Evolutionary conservation across 2,888 invertebrate species (phyloP).

Genomic region (Unio pictorum): DNA sequence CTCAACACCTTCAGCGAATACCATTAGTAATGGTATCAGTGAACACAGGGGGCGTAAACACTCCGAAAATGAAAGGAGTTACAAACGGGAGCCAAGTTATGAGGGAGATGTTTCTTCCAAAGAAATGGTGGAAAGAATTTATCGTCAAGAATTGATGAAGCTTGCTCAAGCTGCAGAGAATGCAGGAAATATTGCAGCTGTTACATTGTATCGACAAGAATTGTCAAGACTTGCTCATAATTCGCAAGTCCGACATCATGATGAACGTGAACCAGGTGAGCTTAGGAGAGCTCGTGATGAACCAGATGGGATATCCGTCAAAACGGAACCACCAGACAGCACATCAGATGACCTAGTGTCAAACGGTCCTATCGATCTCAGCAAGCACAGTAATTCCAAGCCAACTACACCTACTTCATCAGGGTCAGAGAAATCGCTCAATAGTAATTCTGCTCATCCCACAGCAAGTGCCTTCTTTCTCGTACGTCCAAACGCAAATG

Average conservation of each 20-base stretch:
- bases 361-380: conserved; percentile 62
- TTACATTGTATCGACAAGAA: conserved; percentile 92
- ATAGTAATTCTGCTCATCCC: conserved; percentile 47
- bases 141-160: conserved; percentile 84
- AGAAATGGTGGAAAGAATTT: conserved; percentile 76
- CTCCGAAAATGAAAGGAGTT: conserved; percentile 22
- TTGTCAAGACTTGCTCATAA: conserved; percentile 85
- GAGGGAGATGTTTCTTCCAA: conserved; percentile 76
- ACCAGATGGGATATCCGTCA: conserved; percentile 41
- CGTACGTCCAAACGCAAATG: conserved; percentile 79
- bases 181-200: conserved; percentile 68
- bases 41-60: conserved; percentile 18
- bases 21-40: conserved; percentile 5
- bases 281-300: conserved; percentile 33
- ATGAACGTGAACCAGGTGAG: conserved; percentile 70
- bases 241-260: conserved; percentile 77
- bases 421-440: conserved; percentile 55
- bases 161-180: conserved; percentile 79
- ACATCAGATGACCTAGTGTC: conserved; percentile 46
- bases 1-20: conserved; percentile 12
- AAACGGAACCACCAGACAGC: conserved; percentile 58
- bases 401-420: conserved; percentile 53
- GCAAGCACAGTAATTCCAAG: conserved; percentile 55
- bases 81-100: conserved; percentile 21
- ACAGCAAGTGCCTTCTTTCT: conserved; percentile 82